These are phyloP conservation scores for Platorchestia sp. DNA, from an alignment of 1,140 invertebrate species.

Conservation along the genomic window DNA sequence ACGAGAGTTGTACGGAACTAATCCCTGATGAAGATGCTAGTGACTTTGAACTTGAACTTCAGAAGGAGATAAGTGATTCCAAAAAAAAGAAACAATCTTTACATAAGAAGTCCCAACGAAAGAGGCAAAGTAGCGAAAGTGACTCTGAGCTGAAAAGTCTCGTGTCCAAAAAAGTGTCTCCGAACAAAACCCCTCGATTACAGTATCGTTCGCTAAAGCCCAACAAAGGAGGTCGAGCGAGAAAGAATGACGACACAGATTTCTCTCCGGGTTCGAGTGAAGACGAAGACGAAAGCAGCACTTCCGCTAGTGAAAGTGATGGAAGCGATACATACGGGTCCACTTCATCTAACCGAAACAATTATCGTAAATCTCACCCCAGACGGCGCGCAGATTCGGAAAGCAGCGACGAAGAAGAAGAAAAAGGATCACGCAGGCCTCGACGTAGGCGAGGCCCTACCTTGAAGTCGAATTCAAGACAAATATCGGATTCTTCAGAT, in stretches of 20 bases:
- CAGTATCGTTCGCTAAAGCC: conserved; percentile 15
- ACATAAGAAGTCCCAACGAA: background rate
- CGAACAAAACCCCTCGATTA: conserved; percentile 9
- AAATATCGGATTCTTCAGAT: conserved; percentile 13
- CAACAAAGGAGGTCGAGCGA: background rate
- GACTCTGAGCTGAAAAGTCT: background rate
- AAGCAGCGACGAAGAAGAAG: conserved; percentile 37
- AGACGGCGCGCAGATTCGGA: conserved; percentile 15
- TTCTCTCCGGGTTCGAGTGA: conserved; percentile 41
- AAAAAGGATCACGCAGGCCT: background rate
- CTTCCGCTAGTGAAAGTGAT: background rate
- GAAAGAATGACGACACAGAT: conserved; percentile 56
- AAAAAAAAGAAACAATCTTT: conserved; percentile 48
- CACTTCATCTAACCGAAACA: conserved; percentile 33
- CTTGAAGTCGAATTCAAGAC: background rate
- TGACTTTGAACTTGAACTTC: conserved; percentile 66
- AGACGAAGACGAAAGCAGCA: background rate
- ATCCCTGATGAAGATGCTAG: conserved; percentile 67
- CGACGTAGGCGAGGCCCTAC: background rate
- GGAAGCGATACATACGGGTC: background rate
- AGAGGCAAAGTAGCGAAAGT: conserved; percentile 7
- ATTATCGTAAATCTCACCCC: conserved; percentile 19
- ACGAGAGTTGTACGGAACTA: conserved; percentile 66
- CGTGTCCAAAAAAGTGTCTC: background rate
- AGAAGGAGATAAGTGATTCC: conserved; percentile 62